Evolutionary conservation across 2,113 vertebrate genomes (phyloP), one percentile per base, ranked within the genome.

Genomic region (Helogale parvula): DNA sequence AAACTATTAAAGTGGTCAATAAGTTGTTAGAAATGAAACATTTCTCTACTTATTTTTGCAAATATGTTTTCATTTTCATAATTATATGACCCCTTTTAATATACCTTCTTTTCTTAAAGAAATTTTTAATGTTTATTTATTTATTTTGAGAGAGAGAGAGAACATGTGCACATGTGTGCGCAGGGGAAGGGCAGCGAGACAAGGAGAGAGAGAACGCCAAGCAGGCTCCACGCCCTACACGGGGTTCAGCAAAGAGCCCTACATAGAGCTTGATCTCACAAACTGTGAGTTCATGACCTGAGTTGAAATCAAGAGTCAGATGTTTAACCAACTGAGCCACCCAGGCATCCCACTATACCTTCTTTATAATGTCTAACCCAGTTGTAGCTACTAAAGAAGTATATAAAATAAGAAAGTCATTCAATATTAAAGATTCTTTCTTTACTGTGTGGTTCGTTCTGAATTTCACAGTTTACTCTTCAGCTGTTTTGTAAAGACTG

Each of bases 381-480:
- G 33, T 90, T 88, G 35, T 54, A 81, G 76, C 88, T 50, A 38
- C 57, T 90, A 74, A 85, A 38, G 7, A 79, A 35, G 19, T 65
- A 80, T 74, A 68, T 29, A 85, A 85, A 87, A 90, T 38, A 60
- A 89, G 35, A 89, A 90, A 74, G 50, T 66, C 80, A 90, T 86
- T 86, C 81, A 87, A 52, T 66, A 90, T 96, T 87, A 71, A 94
- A 15, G 8, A 76, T 76, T 90, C 41, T 80, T 10, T 91, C 92
- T 92, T 45, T 71, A 94, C n/a, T n/a, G 7, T 90, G 29, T 60
- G 25, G 0, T 80, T 87, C 65, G 60, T 96, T 50, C 87, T 95
- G 50, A 92, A 80, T 83, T 87, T 25, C 9, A 94, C 9, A 94
- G 87, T 96, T 95, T 89, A 93, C 23, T 96, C 54, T 84, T 90